phyloP scores from a whole-genome alignment of 1,140 invertebrate species.

The Euglossa dilemma region DNA sequence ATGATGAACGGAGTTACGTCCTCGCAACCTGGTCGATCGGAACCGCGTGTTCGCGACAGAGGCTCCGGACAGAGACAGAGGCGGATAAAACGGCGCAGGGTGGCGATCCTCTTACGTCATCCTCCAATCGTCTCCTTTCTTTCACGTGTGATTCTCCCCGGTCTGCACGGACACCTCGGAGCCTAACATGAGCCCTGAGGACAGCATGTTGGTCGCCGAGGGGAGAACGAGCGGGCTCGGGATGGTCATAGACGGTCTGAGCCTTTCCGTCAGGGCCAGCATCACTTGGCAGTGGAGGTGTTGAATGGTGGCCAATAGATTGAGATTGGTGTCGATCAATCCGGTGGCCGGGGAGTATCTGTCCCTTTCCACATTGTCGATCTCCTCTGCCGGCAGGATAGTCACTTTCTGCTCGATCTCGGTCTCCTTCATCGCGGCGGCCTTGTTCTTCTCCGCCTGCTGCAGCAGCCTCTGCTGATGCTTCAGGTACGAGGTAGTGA shows the following conservation, averaged over 20 bases:
- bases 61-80: background rate
- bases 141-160: slow-evolving; percentile 66
- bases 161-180: slow-evolving; percentile 68
- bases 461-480: slow-evolving; percentile 85
- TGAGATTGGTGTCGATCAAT: slow-evolving; percentile 80
- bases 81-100: background rate
- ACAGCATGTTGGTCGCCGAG: slow-evolving; percentile 46
- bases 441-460: slow-evolving; percentile 73
- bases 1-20: background rate
- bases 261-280: slow-evolving; percentile 79
- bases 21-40: background rate
- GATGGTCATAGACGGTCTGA: slow-evolving; percentile 73
- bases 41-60: background rate
- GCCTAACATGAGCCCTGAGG: slow-evolving; percentile 62
- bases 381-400: slow-evolving; percentile 42
- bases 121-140: background rate
- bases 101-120: background rate
- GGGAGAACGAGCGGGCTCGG: slow-evolving; percentile 73
- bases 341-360: slow-evolving; percentile 77
- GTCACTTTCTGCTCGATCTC: slow-evolving; percentile 46
- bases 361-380: slow-evolving; percentile 55
- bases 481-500: slow-evolving; percentile 93
- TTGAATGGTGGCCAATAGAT: slow-evolving; percentile 80
- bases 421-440: slow-evolving; percentile 40
- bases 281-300: slow-evolving; percentile 81